Conservation (phyloP, 2,888 invertebrate species). For the Pterostichus niger region DNA sequence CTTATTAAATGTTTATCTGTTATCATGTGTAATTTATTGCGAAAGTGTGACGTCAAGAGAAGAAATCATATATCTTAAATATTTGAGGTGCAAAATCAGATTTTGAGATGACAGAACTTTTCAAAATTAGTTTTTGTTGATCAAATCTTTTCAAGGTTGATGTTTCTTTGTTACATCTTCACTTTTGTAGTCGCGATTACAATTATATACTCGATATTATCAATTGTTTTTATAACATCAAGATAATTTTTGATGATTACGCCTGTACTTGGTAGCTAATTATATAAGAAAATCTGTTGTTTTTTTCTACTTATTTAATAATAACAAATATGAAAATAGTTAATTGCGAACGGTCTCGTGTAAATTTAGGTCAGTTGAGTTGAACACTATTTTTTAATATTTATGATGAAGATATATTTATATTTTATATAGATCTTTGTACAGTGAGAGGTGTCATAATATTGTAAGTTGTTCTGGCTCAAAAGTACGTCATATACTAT, state of each 20-base stretch:
- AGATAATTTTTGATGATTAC: conserved; percentile 1
- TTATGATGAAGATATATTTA: conserved; percentile 61
- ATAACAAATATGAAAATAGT: background rate
- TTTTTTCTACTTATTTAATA: conserved; percentile 39
- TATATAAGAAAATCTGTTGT: conserved; percentile 13
- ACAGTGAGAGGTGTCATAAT: conserved; percentile 49
- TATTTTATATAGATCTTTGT: conserved; percentile 64
- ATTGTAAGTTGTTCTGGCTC: conserved; percentile 58
- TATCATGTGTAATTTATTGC: conserved; percentile 52
- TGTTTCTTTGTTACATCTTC: background rate
- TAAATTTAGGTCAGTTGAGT: conserved; percentile 20
- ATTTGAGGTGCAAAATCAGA: background rate
- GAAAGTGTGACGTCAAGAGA: background rate
- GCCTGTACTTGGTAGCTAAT: conserved; percentile 25
- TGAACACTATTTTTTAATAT: conserved; percentile 40
- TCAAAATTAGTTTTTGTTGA: background rate
- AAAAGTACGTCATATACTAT: conserved; percentile 48
- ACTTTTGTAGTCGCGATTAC: conserved; percentile 1
- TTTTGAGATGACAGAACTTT: background rate
- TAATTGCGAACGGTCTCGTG: conserved; percentile 14
- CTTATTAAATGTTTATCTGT: conserved; percentile 60
- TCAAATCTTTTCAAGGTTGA: conserved; percentile 4
- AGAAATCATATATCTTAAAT: background rate
- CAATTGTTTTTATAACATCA: background rate
- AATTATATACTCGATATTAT: conserved; percentile 11